Evolutionary conservation across 2,888 invertebrate genomes (phyloP).

Genomic region (Acanthosepion pharaonis): DNA sequence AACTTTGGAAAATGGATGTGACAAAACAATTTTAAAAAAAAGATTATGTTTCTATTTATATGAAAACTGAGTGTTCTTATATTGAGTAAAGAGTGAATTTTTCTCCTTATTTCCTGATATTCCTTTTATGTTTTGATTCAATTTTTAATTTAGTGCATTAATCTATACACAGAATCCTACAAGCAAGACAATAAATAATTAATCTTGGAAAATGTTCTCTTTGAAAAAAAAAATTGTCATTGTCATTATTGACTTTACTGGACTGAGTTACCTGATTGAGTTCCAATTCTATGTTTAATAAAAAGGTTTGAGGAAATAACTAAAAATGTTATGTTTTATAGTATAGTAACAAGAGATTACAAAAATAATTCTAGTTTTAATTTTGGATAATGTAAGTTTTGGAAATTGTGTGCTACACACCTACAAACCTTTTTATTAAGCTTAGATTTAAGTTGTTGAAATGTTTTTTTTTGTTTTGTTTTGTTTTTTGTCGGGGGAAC

Average conservation of each 20-base stretch:
- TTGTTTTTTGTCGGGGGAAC: background rate
- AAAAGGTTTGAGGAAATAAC: too few relatives aligned
- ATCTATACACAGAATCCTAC: background rate
- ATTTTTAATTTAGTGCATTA: conserved; percentile 3
- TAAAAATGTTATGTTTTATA: too few relatives aligned
- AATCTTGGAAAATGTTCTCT: background rate
- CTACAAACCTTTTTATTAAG: too few relatives aligned
- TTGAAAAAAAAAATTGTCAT: background rate
- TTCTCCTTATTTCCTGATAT: background rate
- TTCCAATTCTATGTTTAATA: background rate
- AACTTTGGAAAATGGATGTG: conserved; percentile 46
- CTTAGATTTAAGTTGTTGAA: too few relatives aligned
- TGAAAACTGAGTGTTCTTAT: background rate
- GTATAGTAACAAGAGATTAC: too few relatives aligned
- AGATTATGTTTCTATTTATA: background rate
- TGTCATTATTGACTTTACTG: background rate
- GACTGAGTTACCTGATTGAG: background rate
- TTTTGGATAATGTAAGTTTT: too few relatives aligned
- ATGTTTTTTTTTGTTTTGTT: too few relatives aligned
- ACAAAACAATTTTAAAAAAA: background rate
- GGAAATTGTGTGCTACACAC: too few relatives aligned
- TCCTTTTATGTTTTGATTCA: background rate
- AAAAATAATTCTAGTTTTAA: too few relatives aligned
- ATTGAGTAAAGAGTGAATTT: background rate
- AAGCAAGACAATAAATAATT: background rate